phyloP scores from a whole-genome alignment of 2,113 vertebrate genomes.

The Melanocharis versteri region DNA sequence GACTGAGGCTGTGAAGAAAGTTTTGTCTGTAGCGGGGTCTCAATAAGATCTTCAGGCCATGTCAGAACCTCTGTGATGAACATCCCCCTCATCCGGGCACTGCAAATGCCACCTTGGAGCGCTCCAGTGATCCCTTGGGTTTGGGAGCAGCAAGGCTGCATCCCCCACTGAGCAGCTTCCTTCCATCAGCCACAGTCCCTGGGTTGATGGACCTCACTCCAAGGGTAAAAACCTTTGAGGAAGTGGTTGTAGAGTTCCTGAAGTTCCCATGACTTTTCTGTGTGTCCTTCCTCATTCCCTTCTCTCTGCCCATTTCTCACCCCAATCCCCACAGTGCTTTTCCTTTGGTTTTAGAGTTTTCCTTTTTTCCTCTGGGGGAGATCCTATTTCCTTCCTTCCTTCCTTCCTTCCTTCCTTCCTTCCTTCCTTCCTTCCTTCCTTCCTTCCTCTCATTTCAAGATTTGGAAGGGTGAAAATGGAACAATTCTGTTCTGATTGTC shows the following conservation, averaged over 20 bases:
- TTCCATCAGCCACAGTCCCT: neutral
- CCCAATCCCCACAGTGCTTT: neutral
- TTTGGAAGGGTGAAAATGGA: neutral
- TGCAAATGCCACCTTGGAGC: neutral
- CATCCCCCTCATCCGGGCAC: neutral
- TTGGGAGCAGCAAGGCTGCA: neutral
- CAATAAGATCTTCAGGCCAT: neutral
- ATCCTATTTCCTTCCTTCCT: neutral
- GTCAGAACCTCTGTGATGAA: neutral
- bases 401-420: neutral
- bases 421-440: neutral
- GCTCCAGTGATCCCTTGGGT: neutral
- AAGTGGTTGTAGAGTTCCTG: neutral
- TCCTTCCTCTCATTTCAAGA: neutral
- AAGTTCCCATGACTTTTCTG: neutral
- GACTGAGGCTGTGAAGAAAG: neutral
- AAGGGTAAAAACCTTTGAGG: neutral
- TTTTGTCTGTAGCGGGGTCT: neutral
- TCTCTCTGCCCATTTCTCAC: neutral
- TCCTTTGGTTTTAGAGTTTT: neutral
- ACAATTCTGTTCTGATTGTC: neutral
- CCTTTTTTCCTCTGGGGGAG: neutral
- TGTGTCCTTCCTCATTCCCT: neutral
- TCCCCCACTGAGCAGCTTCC: neutral
- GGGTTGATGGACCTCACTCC: neutral